Evolutionary conservation across 92 coral and sea anemone genomes (phyloP), one percentile per base, ranked within the genome.

Genomic region (Umimayanthus chanpuru): DNA sequence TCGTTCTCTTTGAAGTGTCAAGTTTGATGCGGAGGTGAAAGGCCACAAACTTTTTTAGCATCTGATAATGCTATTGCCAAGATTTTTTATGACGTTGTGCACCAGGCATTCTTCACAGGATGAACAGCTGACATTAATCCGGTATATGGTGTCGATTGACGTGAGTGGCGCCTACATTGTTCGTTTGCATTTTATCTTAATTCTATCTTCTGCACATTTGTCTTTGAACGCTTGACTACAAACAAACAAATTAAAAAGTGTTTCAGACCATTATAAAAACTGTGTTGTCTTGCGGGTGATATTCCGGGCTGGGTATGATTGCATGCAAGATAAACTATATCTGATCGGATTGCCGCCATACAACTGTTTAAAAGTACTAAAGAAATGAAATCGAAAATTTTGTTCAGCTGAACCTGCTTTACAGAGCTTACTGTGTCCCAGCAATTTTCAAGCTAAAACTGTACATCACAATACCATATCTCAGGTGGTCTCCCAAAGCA

Each of bases 201-300:
- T 68, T 43, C 44, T 68, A 44, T 83, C 87, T 83, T 43, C 87
- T 70, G 87, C 87, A 83, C 78, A 44, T 83, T 83, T 83, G 77
- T 14, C 20, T 11, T 36, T 66, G 28, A 40, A 68, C 38, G 50
- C 29, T 32, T n/a, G 67, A 40, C 87, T 26, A 71, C 86, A 83
- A 83, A 83, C 87, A 83, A 83, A 83, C 77, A 43, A 70, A 49
- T 83, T 68, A 72, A 18, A 47, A 41, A 55, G 44, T 56, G 39
- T 29, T 80, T 39, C 44, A 29, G 40, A 23, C 44, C 7, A 53
- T 53, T 58, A 56, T 53, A 18, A 55, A 80, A 56, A 80, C 21
- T 10, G 47, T 10, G 21, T 80, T 21, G 20, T 56, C 28, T 80
- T 55, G 36, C 43, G 49, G 49, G 25, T 14, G 44, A 30, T 55